Evolutionary conservation across 2,888 invertebrate genomes (phyloP).

Genomic region (Drosophila histrio): DNA sequence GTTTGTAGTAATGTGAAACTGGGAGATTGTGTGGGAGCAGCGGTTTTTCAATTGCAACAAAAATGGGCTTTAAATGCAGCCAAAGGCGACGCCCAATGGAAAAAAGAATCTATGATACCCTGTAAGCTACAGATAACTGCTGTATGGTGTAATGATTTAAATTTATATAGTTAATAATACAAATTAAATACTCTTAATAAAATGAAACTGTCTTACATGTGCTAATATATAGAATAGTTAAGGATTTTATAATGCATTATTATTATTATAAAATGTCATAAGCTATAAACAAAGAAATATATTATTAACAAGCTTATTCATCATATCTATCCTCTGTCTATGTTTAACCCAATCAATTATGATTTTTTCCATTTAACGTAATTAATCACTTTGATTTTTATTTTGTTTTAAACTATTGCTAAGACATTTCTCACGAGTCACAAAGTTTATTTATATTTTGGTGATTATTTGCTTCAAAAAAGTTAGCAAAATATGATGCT

Average conservation of each 20-base stretch:
- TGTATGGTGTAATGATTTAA: neutral
- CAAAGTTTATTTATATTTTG: neutral
- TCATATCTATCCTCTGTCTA: neutral
- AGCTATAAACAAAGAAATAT: neutral
- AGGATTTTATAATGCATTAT: no score
- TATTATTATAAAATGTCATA: no score
- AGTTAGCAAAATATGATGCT: neutral
- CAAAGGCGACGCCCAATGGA: slow-evolving; percentile 24
- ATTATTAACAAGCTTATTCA: neutral
- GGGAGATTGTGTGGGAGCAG: slow-evolving; percentile 21
- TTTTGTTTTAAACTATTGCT: neutral
- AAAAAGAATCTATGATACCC: slow-evolving; percentile 17
- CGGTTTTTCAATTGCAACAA: slow-evolving; percentile 22
- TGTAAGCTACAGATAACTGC: neutral
- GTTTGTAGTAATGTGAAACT: slow-evolving; percentile 10
- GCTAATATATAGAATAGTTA: neutral
- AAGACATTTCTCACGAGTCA: neutral
- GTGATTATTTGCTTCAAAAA: neutral
- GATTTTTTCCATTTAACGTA: neutral
- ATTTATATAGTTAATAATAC: neutral
- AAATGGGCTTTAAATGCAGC: slow-evolving; percentile 12
- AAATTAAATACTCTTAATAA: neutral
- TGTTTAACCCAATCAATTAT: neutral
- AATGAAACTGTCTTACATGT: neutral
- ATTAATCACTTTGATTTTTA: neutral